phyloP scores from a whole-genome alignment of 2,888 invertebrate species.

The Bruchidius siliquastri region DNA sequence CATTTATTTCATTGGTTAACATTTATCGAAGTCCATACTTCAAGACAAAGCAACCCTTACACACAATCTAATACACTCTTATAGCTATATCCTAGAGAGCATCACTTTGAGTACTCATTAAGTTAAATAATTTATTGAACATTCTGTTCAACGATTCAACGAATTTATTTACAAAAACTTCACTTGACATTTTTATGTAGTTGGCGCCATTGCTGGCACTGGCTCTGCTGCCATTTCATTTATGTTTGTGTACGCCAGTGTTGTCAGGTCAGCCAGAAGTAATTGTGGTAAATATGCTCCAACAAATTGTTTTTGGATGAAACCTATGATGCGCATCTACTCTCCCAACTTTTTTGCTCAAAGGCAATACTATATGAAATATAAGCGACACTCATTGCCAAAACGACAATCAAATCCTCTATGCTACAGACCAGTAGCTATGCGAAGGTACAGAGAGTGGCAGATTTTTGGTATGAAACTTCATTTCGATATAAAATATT shows the following conservation, averaged over 20 bases:
- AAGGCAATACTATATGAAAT: too few relatives aligned
- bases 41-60: not conserved
- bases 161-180: constrained; percentile 16
- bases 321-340: too few relatives aligned
- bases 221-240: constrained; percentile 14
- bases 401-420: too few relatives aligned
- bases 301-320: too few relatives aligned
- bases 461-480: too few relatives aligned
- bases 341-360: too few relatives aligned
- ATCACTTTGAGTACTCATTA: not conserved
- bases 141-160: not conserved
- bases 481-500: too few relatives aligned
- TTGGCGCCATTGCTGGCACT: constrained; percentile 24
- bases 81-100: not conserved
- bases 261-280: too few relatives aligned
- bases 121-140: not conserved
- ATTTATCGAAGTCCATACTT: not conserved
- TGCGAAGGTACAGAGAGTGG: too few relatives aligned
- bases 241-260: constrained; percentile 3
- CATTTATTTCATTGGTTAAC: not conserved
- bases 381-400: too few relatives aligned
- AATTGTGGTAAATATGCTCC: too few relatives aligned
- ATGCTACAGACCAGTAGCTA: too few relatives aligned
- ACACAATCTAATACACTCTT: not conserved
- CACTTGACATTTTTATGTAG: constrained; percentile 19